phyloP scores from a whole-genome alignment of 2,797 vertebrate genomes.

The Eospalax fontanierii region DNA sequence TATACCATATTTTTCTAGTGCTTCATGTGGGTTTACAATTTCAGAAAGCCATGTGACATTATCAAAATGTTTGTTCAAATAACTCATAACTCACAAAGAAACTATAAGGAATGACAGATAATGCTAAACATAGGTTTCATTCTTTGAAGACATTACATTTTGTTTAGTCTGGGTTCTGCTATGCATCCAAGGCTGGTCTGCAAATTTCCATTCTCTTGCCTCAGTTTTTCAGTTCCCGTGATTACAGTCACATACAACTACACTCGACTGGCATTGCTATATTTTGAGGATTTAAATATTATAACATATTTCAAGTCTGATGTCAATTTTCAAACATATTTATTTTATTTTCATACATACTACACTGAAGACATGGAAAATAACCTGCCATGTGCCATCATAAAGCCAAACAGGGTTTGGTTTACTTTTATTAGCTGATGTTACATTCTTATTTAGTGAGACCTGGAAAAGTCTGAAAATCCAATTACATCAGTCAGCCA shows the following conservation, averaged over 20 bases:
- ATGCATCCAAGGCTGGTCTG: background rate
- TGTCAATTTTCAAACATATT: conserved; percentile 69
- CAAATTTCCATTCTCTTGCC: background rate
- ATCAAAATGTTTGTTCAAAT: background rate
- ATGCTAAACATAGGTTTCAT: background rate
- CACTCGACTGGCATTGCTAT: background rate
- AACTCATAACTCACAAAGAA: background rate
- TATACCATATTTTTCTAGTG: background rate
- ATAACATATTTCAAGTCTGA: conserved; percentile 68
- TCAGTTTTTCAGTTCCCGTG: background rate
- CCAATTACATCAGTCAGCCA: conserved; percentile 43
- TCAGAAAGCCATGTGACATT: background rate
- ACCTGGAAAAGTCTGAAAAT: conserved; percentile 73
- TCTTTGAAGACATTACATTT: background rate
- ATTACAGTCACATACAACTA: background rate
- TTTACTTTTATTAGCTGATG: conserved; percentile 83
- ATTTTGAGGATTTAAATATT: conserved; percentile 73
- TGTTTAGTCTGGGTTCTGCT: background rate
- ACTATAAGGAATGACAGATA: background rate
- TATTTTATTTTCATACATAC: conserved; percentile 74
- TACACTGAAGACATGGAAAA: conserved; percentile 63
- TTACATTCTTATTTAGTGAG: conserved; percentile 55
- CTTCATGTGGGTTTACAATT: background rate
- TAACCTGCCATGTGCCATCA: conserved; percentile 64
- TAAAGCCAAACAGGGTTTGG: conserved; percentile 75